Evolutionary conservation across 2,888 invertebrate genomes (phyloP), one percentile per base, ranked within the genome.

Genomic region (Linnaemya tessellans): DNA sequence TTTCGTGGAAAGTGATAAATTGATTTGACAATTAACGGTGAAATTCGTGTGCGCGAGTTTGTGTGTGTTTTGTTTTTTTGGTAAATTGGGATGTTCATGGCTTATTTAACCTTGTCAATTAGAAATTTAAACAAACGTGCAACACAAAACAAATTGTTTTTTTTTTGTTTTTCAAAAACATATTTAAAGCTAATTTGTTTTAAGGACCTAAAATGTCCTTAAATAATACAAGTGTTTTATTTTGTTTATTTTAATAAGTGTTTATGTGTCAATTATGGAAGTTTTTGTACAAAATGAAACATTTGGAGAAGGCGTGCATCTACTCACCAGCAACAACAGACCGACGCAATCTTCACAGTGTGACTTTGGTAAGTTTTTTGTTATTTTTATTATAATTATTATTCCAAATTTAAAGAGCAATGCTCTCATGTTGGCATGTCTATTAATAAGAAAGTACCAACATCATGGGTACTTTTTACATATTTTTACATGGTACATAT

Each of bases 21-120:
- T 54, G 71, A 67, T 75, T 65, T 64, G 51, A 79, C 79, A 85
- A 85, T 81, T 85, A 78, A 65, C 65, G 51, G 74, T 79, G 15
- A 8, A 49, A 67, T 43, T 67, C 20, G 11, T 56, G 62, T 13
- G 18, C 51, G 25, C 11, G 56, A 22, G 74, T 58, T 68, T 58
- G 38, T 43, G 51, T 56, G 25, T 54, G n/a, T n/a, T n/a, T n/a
- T n/a, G n/a, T n/a, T n/a, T n/a, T 22, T 46, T 22, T 15, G 22
- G 1, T 58, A 10, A 56, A 56, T 25, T 54, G 41, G 54, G 15
- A 43, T 43, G 54, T 43, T 64, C 60, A 25, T 20, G 15, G 22
- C 30, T 60, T 74, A 35, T 75, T 75, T 81, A 38, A 68, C 62
- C 68, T 68, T 75, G 74, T 74, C 80, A 75, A 35, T 75, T 67